Evolutionary conservation across 2,888 invertebrate genomes (phyloP).

Genomic region (Saturnia japonica): DNA sequence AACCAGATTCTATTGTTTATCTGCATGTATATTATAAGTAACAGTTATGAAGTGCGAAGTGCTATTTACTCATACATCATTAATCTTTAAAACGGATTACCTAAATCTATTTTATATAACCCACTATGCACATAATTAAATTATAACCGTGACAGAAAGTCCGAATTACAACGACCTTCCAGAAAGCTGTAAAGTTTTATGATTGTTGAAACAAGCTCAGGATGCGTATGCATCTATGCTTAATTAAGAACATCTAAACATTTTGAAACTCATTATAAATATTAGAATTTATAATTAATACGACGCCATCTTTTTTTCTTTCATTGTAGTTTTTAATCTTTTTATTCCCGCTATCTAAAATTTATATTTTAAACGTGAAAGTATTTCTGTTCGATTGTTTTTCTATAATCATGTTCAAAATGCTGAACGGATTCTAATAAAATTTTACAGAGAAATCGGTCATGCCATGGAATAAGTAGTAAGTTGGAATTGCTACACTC

Average conservation of each 20-base stretch:
- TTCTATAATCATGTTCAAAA: too few species aligned
- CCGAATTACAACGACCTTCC: slow-evolving; percentile 9
- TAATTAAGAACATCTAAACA: not conserved
- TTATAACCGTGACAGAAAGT: not conserved
- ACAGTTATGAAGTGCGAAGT: not conserved
- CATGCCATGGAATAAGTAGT: too few species aligned
- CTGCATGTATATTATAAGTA: not conserved
- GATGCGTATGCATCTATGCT: not conserved
- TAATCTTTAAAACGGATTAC: not conserved
- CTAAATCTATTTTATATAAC: not conserved
- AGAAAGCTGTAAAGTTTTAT: slow-evolving; percentile 11
- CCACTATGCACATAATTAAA: not conserved
- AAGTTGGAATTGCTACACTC: too few species aligned
- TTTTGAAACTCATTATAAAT: not conserved
- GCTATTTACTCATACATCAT: not conserved
- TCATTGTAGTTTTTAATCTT: too few species aligned
- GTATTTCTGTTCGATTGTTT: too few species aligned
- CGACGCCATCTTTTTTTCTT: too few species aligned
- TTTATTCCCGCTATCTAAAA: too few species aligned
- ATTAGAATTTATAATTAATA: not conserved
- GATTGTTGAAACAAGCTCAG: not conserved
- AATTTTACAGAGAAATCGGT: too few species aligned
- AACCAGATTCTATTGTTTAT: not conserved
- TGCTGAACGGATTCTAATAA: too few species aligned
- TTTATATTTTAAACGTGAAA: too few species aligned